These are phyloP conservation scores for Eupithecia pulchellata DNA, from an alignment of 2,888 invertebrate genomes.

Conservation along the genomic window DNA sequence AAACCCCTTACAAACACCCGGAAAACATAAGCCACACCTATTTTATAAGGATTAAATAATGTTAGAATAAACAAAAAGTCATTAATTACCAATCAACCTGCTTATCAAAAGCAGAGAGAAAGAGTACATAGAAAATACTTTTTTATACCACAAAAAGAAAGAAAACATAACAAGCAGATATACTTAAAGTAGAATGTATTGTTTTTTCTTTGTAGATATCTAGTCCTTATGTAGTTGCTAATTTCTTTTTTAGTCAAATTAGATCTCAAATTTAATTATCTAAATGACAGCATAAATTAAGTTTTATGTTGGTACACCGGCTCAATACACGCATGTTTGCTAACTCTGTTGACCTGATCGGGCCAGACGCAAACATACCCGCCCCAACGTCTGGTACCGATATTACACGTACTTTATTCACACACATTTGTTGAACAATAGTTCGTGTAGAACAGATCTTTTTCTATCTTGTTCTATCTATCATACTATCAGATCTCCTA, in stretches of 20 bases:
- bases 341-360: constrained; percentile 68
- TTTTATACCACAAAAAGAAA: no score
- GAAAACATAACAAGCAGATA: no score
- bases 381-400: constrained; percentile 65
- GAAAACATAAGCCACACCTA: not conserved
- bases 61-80: no score
- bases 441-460: constrained; percentile 44
- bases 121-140: no score
- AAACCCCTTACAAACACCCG: not conserved
- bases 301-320: not conserved
- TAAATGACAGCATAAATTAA: not conserved
- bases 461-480: not conserved
- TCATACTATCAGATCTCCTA: no score
- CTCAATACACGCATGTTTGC: constrained; percentile 65
- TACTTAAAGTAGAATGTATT: no score
- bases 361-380: constrained; percentile 64
- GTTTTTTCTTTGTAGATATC: no score
- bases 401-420: constrained; percentile 71
- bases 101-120: no score
- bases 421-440: constrained; percentile 62
- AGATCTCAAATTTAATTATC: constrained; percentile 1
- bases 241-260: not conserved
- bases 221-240: not conserved
- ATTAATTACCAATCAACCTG: no score
- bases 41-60: no score